Conservation (phyloP, 2,113 vertebrate genomes). For the Ceyx cyanopectus region DNA sequence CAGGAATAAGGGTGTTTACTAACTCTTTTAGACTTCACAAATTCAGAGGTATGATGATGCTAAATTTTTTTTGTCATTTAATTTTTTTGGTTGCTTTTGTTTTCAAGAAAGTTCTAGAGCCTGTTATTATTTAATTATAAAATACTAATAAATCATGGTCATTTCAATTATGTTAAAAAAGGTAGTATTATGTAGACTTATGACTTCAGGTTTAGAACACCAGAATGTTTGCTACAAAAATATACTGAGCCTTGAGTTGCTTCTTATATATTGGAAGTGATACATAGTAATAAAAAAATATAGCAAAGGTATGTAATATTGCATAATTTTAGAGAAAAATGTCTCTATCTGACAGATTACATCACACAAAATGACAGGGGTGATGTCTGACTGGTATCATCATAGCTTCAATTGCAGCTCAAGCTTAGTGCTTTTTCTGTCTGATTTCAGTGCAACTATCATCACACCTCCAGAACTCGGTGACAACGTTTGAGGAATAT, state of each 20-base stretch:
- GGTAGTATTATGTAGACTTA: background rate
- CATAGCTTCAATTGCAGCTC: background rate
- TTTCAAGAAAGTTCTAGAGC: background rate
- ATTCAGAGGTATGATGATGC: background rate
- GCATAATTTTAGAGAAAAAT: background rate
- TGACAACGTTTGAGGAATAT: background rate
- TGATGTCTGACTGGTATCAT: background rate
- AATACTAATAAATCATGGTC: background rate
- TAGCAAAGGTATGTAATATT: background rate
- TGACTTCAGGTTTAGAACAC: background rate
- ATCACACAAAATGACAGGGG: background rate
- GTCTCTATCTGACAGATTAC: background rate
- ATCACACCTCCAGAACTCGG: background rate
- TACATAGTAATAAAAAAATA: background rate
- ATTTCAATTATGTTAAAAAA: background rate
- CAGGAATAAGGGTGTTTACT: background rate
- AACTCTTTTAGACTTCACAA: background rate
- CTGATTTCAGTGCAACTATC: background rate
- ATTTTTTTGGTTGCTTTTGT: background rate
- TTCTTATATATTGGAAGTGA: background rate
- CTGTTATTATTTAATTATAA: background rate
- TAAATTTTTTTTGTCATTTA: background rate
- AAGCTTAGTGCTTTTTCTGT: background rate
- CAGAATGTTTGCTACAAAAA: background rate
- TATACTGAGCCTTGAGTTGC: background rate